Evolutionary conservation across 2,113 vertebrate genomes (phyloP), one percentile per base, ranked within the genome.

Genomic region (Turdus rufiventris): DNA sequence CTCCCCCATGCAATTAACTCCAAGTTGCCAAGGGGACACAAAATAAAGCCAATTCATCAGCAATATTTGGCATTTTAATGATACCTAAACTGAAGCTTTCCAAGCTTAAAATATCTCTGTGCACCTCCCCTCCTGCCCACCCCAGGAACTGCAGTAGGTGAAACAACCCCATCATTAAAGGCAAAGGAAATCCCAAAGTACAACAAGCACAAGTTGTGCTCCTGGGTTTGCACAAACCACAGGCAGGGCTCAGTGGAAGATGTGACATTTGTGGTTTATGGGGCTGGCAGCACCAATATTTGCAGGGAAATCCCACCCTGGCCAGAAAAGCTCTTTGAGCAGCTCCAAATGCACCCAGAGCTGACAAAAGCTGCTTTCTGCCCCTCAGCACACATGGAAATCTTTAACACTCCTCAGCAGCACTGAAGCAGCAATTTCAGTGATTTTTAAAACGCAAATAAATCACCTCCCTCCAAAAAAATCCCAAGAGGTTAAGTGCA

Each of bases 301-400:
- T 88, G 85, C 90, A 94, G 67, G 53, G 79, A 89, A 91, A 89
- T 33, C 81, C 82, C 61, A 72, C 25, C 11, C 0, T 29, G 70
- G 73, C 48, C 84, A 89, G 36, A 45, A 73, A 36, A 50, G 43
- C 53, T 36, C 87, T 57, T 8, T 17, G 53, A 25, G 43, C 63
- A 73, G 88, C 89, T 70, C n/a, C 36, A 78, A 72, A 88, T 1
- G 10, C 54, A 42, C 4, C 43, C 34, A 8, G 29, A 38, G 48
- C 20, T 53, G 47, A 94, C 82, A 93, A 85, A 96, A 87, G 88
- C 47, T 65, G 71, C 88, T 70, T 91, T 85, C 73, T 76, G 23
- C 38, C 54, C 33, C 47, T 74, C 40, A 19, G 18, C 29, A 67
- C 82, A 71, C 57, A 17, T 45, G 85, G 85, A 67, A 94, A 34